Conservation (phyloP, 2,797 vertebrate species). For the Enteromius thamalakanensis region DNA sequence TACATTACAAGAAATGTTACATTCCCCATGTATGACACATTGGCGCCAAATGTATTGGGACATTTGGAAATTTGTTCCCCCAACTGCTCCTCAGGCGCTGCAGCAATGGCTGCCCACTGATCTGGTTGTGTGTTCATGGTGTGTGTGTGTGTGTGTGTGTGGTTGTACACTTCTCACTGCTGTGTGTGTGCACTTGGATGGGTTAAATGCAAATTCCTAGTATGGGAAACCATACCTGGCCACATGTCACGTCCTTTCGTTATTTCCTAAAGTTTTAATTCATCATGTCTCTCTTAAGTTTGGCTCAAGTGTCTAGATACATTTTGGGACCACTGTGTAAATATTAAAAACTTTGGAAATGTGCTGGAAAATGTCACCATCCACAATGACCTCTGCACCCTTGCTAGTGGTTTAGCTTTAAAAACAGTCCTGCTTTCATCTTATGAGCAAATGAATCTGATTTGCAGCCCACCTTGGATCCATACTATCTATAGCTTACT, state of each 20-base stretch:
- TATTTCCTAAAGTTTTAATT: not conserved
- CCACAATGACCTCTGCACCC: not conserved
- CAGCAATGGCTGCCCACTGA: too few species aligned
- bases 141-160: too few species aligned
- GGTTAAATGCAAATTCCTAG: too few species aligned
- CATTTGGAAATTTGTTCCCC: not conserved
- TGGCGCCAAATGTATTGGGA: not conserved
- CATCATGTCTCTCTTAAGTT: not conserved
- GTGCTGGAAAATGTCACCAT: not conserved
- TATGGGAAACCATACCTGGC: too few species aligned
- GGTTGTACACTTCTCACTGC: too few species aligned
- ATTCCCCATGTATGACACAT: not conserved
- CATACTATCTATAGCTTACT: not conserved
- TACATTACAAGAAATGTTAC: constrained; percentile 2
- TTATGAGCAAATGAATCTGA: not conserved
- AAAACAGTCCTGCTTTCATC: not conserved
- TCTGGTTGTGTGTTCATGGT: too few species aligned
- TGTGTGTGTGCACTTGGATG: too few species aligned
- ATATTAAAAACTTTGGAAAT: not conserved
- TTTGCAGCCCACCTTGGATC: not conserved
- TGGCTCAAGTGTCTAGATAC: not conserved
- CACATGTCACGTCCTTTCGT: too few species aligned
- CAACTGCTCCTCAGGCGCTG: too few species aligned
- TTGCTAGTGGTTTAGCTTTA: not conserved
- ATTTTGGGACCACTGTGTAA: not conserved